A percentile compares a stretch with the other conserved stretches of the same genome.
Conservation (phyloP, 2,113 vertebrate genomes). For the Pomatorhinus ruficollis region DNA sequence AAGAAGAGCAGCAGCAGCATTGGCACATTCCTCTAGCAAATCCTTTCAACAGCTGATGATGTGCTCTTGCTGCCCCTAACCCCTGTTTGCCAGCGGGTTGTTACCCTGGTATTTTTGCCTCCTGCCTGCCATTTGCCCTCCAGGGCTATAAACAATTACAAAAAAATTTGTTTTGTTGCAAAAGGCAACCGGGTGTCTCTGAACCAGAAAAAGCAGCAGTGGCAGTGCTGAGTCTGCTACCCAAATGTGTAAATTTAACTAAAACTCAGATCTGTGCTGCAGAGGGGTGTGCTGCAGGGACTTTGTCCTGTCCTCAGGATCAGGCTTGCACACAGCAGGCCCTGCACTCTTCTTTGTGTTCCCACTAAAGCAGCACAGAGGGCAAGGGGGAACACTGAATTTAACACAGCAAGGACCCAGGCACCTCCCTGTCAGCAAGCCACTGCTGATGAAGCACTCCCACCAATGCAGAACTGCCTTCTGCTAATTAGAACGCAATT, state of each 20-base stretch:
- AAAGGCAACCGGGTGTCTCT: not conserved
- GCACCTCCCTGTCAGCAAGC: not conserved
- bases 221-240: not conserved
- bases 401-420: not conserved
- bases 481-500: constrained; percentile 42
- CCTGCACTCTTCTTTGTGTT: not conserved
- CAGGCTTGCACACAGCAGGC: not conserved
- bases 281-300: not conserved
- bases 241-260: not conserved
- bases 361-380: too few species aligned
- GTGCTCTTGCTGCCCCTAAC: not conserved
- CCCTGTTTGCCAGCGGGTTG: not conserved
- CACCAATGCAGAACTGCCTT: not conserved
- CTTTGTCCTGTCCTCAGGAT: not conserved
- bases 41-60: not conserved
- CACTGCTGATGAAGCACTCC: not conserved
- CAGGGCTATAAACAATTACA: not conserved
- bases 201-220: not conserved
- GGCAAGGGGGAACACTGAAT: not conserved
- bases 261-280: not conserved
- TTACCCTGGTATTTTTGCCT: not conserved
- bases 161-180: not conserved
- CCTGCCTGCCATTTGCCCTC: not conserved
- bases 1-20: not conserved
- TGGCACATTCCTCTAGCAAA: not conserved